Evolutionary conservation across 2,113 vertebrate species (phyloP).

Genomic region (Oreotrochilus melanogaster): DNA sequence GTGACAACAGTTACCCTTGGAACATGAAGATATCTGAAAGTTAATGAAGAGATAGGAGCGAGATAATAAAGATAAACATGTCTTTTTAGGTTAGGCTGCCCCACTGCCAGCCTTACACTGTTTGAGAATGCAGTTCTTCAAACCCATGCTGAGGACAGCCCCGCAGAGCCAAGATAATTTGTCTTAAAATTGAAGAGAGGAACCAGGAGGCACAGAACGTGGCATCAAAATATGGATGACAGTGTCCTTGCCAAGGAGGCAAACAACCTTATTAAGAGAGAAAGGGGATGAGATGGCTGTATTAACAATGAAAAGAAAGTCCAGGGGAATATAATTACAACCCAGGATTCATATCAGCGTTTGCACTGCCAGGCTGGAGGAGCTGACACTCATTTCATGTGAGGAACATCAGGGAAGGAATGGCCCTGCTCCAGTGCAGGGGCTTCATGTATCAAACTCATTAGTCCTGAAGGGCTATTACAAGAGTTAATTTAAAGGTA

Average conservation of each 20-base stretch:
- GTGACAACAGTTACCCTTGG: conserved; percentile 62
- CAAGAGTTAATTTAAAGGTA: not conserved
- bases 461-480: not conserved
- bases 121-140: not conserved
- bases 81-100: conserved; percentile 23
- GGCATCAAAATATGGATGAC: not conserved
- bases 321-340: not conserved
- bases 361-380: not conserved
- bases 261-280: not conserved
- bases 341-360: not conserved
- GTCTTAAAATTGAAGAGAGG: not conserved
- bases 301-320: not conserved
- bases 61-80: conserved; percentile 64
- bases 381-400: not conserved
- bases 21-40: conserved; percentile 59
- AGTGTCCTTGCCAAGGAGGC: conserved; percentile 23
- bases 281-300: not conserved
- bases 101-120: not conserved
- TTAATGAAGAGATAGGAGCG: conserved; percentile 63
- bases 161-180: not conserved
- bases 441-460: not conserved
- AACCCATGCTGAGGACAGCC: conserved; percentile 22
- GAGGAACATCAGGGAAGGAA: not conserved
- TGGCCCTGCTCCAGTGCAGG: accelerated
- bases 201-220: not conserved